Evolutionary conservation across 2,797 vertebrate species (phyloP).

Genomic region (Graptemys geographica): DNA sequence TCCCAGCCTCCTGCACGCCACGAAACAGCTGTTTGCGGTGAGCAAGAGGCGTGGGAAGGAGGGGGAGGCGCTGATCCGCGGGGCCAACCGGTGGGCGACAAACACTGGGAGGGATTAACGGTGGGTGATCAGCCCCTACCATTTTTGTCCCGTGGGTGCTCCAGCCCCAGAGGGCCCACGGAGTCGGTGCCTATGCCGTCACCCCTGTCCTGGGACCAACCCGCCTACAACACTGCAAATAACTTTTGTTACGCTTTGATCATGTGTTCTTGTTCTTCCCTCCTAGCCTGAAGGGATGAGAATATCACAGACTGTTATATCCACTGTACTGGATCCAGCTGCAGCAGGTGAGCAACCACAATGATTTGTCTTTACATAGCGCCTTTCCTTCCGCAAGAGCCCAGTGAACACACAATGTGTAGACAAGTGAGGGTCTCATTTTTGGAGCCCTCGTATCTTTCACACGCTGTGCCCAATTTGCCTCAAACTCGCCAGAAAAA

Average conservation of each 20-base stretch:
- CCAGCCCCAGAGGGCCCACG: no score
- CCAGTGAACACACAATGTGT: background rate
- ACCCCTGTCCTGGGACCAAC: background rate
- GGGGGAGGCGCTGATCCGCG: no score
- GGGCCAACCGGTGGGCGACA: no score
- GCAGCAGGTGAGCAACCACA: constrained; percentile 25
- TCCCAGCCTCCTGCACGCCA: no score
- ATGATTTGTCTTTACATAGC: background rate
- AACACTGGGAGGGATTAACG: no score
- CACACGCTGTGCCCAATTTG: background rate
- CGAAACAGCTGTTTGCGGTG: no score
- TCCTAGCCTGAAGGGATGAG: constrained; percentile 86
- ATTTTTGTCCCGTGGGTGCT: no score
- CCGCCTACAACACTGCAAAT: background rate
- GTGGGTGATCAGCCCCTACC: no score
- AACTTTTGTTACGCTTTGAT: background rate
- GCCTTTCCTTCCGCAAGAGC: background rate
- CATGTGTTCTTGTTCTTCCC: background rate
- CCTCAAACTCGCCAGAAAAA: background rate
- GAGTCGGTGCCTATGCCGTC: no score
- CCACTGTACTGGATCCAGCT: constrained; percentile 82
- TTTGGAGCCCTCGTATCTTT: background rate
- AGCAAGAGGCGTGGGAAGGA: no score
- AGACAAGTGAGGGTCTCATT: background rate
- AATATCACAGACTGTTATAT: constrained; percentile 79